Percentiles rank a stretch among this genome's conserved stretches.
Evolutionary conservation across 2,888 invertebrate species (phyloP).

Genomic region (Tanytarsus gracilentus): DNA sequence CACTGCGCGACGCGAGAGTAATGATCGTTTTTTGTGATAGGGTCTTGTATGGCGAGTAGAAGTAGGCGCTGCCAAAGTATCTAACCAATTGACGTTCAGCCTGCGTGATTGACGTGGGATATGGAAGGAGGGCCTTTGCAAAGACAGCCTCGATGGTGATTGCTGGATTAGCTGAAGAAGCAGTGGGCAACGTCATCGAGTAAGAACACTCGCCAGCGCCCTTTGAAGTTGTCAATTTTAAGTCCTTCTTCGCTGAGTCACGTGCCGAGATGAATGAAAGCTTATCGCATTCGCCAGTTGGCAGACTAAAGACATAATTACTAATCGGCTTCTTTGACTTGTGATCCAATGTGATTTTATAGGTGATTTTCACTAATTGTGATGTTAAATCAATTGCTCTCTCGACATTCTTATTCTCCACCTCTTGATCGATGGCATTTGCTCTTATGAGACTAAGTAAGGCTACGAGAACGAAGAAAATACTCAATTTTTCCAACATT

Average conservation of each 20-base stretch:
- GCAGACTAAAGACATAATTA: slow-evolving; percentile 60
- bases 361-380: slow-evolving; percentile 76
- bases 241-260: slow-evolving; percentile 51
- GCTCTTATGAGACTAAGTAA: slow-evolving; percentile 32
- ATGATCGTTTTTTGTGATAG: slow-evolving; percentile 73
- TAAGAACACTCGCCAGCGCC: slow-evolving; percentile 51
- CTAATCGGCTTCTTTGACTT: slow-evolving; percentile 61
- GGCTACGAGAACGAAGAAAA: background rate
- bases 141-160: slow-evolving; percentile 59
- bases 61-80: slow-evolving; percentile 74
- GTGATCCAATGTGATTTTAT: slow-evolving; percentile 77
- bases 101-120: slow-evolving; percentile 82
- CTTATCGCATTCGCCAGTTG: slow-evolving; percentile 48
- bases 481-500: background rate
- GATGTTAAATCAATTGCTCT: slow-evolving; percentile 77
- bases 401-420: slow-evolving; percentile 71
- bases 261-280: slow-evolving; percentile 68
- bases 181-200: slow-evolving; percentile 46
- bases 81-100: slow-evolving; percentile 89
- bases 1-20: slow-evolving; percentile 62
- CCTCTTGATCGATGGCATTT: slow-evolving; percentile 48
- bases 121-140: slow-evolving; percentile 68
- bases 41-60: slow-evolving; percentile 75
- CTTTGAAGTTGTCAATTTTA: slow-evolving; percentile 47
- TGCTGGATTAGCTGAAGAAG: slow-evolving; percentile 34